A percentile compares a stretch with the other conserved stretches of the same genome.
Evolutionary conservation across 2,888 invertebrate genomes (phyloP).

Genomic region (Troilus luridus): DNA sequence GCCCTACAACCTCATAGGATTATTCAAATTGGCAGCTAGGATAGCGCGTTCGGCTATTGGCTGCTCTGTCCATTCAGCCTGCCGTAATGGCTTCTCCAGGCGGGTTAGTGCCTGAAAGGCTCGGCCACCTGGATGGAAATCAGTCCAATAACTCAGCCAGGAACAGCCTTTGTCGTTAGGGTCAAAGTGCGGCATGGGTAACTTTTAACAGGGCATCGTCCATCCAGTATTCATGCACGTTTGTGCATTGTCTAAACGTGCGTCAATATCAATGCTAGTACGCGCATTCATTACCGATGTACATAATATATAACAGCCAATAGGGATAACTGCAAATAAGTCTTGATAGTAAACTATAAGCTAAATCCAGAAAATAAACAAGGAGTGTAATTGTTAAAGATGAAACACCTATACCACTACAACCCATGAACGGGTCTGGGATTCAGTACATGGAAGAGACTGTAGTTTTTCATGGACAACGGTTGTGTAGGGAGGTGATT

Average conservation of each 20-base stretch:
- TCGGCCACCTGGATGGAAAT: background rate
- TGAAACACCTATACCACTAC: no score
- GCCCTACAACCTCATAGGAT: conserved; percentile 28
- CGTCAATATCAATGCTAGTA: background rate
- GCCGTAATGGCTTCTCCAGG: background rate
- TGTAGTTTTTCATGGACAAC: no score
- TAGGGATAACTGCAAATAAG: no score
- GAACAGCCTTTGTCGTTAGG: background rate
- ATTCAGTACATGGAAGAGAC: no score
- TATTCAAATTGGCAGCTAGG: conserved; percentile 24
- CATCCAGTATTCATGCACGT: background rate
- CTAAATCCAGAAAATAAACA: no score
- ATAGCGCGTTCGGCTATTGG: conserved; percentile 22
- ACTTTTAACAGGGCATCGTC: background rate
- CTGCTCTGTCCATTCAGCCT: conserved; percentile 18
- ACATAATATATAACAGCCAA: no score
- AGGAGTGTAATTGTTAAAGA: no score
- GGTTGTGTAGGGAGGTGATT: no score
- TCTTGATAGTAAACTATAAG: no score
- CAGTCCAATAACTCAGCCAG: background rate
- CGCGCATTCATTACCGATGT: no score
- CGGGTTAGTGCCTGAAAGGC: conserved; percentile 7
- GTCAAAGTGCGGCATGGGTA: background rate
- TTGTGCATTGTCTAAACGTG: background rate
- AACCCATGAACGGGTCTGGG: no score